Conservation (phyloP, 2,888 invertebrate genomes). For the Ceramica pisi region DNA sequence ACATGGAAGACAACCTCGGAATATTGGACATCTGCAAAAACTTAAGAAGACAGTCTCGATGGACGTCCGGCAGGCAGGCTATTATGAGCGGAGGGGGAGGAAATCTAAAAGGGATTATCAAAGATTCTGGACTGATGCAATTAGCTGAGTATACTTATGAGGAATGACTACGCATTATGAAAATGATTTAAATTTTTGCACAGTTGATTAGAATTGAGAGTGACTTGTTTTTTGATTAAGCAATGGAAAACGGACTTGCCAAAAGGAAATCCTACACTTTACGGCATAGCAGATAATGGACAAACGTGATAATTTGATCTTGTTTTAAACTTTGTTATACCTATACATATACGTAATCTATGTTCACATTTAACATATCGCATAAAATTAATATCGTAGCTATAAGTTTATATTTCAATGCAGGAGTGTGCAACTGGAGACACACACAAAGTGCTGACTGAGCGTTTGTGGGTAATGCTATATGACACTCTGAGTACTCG, state of each 20-base stretch:
- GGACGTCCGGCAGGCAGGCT: neutral
- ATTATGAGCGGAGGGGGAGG: neutral
- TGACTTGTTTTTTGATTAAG: neutral
- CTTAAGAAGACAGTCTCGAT: neutral
- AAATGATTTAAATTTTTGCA: neutral
- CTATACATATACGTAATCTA: neutral
- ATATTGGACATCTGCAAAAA: conserved; percentile 45
- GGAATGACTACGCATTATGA: neutral
- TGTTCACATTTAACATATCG: conserved; percentile 3
- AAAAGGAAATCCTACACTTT: conserved; percentile 9
- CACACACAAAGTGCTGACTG: conserved; percentile 76
- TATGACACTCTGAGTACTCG: conserved; percentile 67
- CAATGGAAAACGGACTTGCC: neutral
- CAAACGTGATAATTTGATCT: neutral
- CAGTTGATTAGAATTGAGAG: neutral
- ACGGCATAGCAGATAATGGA: neutral
- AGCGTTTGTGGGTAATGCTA: conserved; percentile 76
- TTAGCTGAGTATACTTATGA: neutral
- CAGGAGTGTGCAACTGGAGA: conserved; percentile 76
- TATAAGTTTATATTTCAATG: conserved; percentile 23
- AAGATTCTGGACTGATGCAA: neutral
- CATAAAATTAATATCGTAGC: neutral
- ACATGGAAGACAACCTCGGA: conserved; percentile 43
- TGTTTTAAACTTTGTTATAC: neutral
- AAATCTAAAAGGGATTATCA: neutral